A percentile compares a stretch with the other conserved stretches of the same genome.
phyloP scores from a whole-genome alignment of 2,797 vertebrate species.

The Malacoraja senta region DNA sequence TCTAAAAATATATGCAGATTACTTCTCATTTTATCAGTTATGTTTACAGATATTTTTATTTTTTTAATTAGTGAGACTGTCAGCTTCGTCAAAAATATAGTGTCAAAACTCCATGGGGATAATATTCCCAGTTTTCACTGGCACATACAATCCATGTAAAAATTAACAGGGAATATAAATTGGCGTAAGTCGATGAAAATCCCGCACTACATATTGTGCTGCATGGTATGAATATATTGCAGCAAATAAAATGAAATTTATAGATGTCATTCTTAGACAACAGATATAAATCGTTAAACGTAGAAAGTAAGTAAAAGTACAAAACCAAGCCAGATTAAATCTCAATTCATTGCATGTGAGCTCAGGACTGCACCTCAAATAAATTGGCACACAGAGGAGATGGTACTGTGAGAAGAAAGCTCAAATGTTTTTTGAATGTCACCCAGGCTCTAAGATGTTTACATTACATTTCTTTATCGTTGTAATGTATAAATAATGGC shows the following conservation, averaged over 20 bases:
- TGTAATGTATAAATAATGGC: background rate
- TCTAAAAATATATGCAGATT: background rate
- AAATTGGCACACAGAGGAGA: background rate
- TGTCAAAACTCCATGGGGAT: background rate
- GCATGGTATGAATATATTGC: background rate
- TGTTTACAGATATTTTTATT: background rate
- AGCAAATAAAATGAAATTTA: background rate
- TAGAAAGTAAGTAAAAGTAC: background rate
- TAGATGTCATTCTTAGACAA: background rate
- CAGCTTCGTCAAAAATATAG: background rate
- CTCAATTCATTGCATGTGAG: background rate
- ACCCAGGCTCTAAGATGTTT: background rate
- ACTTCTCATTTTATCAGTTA: constrained; percentile 19
- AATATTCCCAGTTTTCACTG: background rate
- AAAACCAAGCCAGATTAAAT: background rate
- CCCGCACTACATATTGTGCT: background rate
- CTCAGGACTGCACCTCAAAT: background rate
- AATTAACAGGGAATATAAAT: background rate
- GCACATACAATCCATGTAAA: background rate
- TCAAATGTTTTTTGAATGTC: background rate
- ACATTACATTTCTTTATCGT: background rate
- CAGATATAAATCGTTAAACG: background rate
- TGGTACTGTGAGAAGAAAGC: background rate
- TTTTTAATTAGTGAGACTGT: background rate
- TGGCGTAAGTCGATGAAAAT: background rate